phyloP scores from a whole-genome alignment of 2,888 invertebrate species.

The Sepiola atlantica region DNA sequence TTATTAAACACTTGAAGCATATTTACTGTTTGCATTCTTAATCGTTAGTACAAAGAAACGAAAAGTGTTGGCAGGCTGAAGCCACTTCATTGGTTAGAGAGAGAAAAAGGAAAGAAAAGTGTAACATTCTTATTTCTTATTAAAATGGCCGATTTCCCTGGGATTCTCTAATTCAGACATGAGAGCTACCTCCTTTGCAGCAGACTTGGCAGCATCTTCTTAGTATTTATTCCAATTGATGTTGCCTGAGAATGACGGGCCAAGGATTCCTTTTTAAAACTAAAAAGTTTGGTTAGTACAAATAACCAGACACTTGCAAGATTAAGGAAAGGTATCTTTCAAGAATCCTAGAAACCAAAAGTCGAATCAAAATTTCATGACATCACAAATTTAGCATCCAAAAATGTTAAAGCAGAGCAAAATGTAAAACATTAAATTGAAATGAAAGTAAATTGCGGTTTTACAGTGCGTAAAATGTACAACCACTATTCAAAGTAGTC shows the following conservation, averaged over 20 bases:
- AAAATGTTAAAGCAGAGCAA: neutral
- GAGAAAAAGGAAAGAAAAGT: neutral
- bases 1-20: neutral
- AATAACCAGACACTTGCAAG: no score
- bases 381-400: neutral
- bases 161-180: neutral
- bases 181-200: no score
- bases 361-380: no score
- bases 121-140: neutral
- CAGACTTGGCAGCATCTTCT: no score
- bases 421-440: neutral
- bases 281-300: no score
- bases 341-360: no score
- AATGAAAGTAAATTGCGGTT: neutral
- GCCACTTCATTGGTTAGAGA: neutral
- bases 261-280: no score
- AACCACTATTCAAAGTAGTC: neutral
- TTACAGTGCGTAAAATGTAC: no score
- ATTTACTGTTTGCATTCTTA: neutral
- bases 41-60: neutral
- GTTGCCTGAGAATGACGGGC: no score
- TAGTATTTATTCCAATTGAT: no score
- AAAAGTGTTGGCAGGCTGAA: neutral
- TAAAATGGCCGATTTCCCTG: neutral
- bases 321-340: no score